Percentiles rank a stretch among this genome's conserved stretches.
Conservation (phyloP, 1,140 invertebrate species). For the Brachionus rotundiformis region DNA sequence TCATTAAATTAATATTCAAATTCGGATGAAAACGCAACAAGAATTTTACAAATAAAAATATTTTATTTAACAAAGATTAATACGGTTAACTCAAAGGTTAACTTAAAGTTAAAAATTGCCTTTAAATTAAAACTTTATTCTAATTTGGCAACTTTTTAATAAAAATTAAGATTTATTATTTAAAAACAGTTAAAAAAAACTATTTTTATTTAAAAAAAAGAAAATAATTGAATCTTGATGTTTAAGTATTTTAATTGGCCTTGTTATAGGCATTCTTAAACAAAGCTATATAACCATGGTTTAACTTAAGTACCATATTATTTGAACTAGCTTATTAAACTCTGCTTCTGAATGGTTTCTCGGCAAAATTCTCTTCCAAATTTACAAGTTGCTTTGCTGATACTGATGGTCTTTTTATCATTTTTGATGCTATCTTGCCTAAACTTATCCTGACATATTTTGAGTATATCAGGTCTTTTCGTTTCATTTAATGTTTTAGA, state of each 20-base stretch:
- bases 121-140: background rate
- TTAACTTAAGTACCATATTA: background rate
- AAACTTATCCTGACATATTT: conserved; percentile 19
- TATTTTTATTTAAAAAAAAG: background rate
- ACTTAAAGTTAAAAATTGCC: too few species aligned
- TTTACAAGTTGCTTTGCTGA: background rate
- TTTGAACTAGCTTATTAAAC: background rate
- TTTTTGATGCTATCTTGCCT: background rate
- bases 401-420: background rate
- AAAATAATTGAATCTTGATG: background rate
- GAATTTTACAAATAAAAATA: too few species aligned
- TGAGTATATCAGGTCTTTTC: background rate
- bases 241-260: too few species aligned
- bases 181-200: background rate
- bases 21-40: too few species aligned
- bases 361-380: background rate
- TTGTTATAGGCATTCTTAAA: too few species aligned
- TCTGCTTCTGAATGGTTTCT: background rate
- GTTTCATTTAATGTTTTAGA: background rate
- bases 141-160: background rate
- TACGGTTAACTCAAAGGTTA: too few species aligned
- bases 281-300: too few species aligned
- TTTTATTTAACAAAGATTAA: too few species aligned
- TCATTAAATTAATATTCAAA: too few species aligned
- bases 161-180: background rate